phyloP scores from a whole-genome alignment of 2,113 vertebrate species.

The Gobio gobio region DNA sequence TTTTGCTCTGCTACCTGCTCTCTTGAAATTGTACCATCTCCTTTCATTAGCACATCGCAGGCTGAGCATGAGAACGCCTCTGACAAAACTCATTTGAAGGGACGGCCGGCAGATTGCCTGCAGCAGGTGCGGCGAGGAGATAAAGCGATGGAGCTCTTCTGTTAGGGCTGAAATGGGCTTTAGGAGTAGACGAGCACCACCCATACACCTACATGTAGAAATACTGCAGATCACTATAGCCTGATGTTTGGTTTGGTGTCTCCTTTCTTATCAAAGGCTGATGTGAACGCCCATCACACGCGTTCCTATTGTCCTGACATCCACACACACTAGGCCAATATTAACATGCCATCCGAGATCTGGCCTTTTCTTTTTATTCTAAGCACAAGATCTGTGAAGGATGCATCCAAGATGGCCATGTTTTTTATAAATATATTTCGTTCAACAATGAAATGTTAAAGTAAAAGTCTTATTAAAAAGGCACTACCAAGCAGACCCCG shows the following conservation, averaged over 20 bases:
- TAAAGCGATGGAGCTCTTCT: conserved; percentile 77
- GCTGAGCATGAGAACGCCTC: conserved; percentile 92
- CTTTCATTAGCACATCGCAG: conserved; percentile 95
- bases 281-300: conserved; percentile 61
- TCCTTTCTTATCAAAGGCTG: conserved; percentile 67
- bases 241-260: conserved; percentile 67
- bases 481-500: no score
- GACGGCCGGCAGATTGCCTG: conserved; percentile 87
- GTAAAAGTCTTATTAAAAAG: no score
- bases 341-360: neutral
- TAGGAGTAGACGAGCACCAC: neutral
- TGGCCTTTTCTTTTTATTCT: no score
- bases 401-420: no score
- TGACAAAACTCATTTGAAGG: conserved; percentile 98
- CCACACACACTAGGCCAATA: neutral
- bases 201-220: neutral
- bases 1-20: conserved; percentile 90
- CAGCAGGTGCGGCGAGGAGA: conserved; percentile 93
- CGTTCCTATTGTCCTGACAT: conserved; percentile 51
- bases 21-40: conserved; percentile 97
- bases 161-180: conserved; percentile 37
- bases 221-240: neutral
- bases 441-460: no score
- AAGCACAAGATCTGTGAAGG: no score
- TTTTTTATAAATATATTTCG: no score